Evolutionary conservation across 2,888 invertebrate genomes (phyloP).

Genomic region (Drymonia ruficornis): DNA sequence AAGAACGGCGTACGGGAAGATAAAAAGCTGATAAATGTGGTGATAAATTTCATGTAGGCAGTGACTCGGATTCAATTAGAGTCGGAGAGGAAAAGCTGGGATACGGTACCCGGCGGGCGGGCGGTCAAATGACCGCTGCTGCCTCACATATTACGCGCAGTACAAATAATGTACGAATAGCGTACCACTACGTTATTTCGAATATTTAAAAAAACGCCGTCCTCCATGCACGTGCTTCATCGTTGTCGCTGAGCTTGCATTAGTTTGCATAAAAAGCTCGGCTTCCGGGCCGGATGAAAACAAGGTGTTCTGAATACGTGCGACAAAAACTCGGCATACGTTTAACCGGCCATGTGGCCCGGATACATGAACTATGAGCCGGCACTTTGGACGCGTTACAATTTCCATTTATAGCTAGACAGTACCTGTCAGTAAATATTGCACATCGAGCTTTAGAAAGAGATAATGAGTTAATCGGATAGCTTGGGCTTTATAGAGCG

Average conservation of each 20-base stretch:
- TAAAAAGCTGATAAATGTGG: conserved; percentile 60
- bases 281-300: conserved; percentile 40
- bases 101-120: conserved; percentile 33
- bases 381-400: conserved; percentile 16
- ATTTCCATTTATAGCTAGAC: conserved; percentile 5
- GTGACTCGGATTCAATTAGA: conserved; percentile 60
- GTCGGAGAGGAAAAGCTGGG: conserved; percentile 39
- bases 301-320: conserved; percentile 43
- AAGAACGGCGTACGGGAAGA: conserved; percentile 47
- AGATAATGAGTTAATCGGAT: no score
- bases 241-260: conserved; percentile 29
- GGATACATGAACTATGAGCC: conserved; percentile 40
- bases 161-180: conserved; percentile 30
- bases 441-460: no score
- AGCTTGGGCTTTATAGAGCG: no score
- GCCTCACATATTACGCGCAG: conserved; percentile 25
- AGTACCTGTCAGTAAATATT: no score
- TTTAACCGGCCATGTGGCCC: conserved; percentile 33
- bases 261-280: conserved; percentile 50
- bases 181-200: conserved; percentile 6
- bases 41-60: conserved; percentile 57
- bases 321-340: conserved; percentile 34
- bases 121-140: conserved; percentile 39
- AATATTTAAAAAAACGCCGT: neutral
- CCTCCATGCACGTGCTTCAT: conserved; percentile 11